Evolutionary conservation across 2,888 invertebrate species (phyloP).

Genomic region (Erebia ligea): DNA sequence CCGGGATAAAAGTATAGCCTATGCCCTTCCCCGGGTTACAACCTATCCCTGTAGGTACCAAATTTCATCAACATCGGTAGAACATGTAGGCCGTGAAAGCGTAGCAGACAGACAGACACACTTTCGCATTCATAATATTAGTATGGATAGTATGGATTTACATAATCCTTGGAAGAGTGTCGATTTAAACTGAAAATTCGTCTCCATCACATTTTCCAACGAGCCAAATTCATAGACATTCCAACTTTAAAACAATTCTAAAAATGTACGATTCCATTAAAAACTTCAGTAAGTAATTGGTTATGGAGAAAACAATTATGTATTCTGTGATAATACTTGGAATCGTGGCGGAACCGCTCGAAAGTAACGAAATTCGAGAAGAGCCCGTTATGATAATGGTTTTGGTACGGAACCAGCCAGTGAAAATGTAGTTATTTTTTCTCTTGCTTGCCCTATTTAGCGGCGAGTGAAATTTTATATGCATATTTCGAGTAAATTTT

Average conservation of each 20-base stretch:
- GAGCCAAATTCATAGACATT: slow-evolving; percentile 6
- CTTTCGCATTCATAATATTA: no score
- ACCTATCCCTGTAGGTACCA: no score
- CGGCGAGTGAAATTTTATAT: slow-evolving; percentile 23
- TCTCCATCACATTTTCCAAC: not conserved
- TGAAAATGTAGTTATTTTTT: slow-evolving; percentile 24
- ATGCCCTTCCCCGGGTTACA: no score
- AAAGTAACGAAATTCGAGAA: slow-evolving; percentile 40
- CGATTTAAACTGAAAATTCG: slow-evolving; percentile 7
- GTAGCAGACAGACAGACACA: no score
- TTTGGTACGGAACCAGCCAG: slow-evolving; percentile 22
- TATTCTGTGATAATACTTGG: slow-evolving; percentile 47
- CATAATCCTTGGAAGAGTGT: not conserved
- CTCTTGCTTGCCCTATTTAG: slow-evolving; percentile 22
- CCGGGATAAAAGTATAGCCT: no score
- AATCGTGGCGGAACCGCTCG: slow-evolving; percentile 39
- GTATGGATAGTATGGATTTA: no score
- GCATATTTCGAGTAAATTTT: slow-evolving; percentile 17
- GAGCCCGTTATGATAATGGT: slow-evolving; percentile 39
- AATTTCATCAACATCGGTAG: no score
- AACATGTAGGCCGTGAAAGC: no score
- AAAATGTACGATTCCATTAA: slow-evolving; percentile 53
- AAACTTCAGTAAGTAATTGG: slow-evolving; percentile 52
- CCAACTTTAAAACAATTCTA: slow-evolving; percentile 28
- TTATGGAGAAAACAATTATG: slow-evolving; percentile 47